Percentiles rank a stretch among this genome's conserved stretches.
These are phyloP conservation scores for Eptatretus burgeri DNA, from an alignment of 2,113 vertebrate genomes.

Conservation along the genomic window DNA sequence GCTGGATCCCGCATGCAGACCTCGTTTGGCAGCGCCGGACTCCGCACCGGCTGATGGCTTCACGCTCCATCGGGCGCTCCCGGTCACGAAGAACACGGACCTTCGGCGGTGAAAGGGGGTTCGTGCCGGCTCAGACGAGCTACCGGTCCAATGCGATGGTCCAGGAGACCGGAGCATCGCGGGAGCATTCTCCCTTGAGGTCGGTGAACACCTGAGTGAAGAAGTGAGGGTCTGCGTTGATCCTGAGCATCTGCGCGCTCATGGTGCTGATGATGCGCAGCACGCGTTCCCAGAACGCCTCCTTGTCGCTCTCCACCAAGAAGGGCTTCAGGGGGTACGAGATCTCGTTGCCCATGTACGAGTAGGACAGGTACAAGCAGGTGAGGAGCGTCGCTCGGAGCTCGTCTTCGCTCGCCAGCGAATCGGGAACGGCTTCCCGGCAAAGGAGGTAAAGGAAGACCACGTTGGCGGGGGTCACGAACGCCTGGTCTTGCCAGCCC, in stretches of 20 bases:
- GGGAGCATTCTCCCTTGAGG: constrained; percentile 48
- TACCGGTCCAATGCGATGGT: background rate
- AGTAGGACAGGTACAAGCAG: constrained; percentile 86
- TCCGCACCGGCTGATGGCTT: background rate
- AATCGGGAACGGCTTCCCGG: constrained; percentile 40
- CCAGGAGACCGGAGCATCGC: background rate
- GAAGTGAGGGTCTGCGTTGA: constrained; percentile 81
- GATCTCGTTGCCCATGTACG: constrained; percentile 95
- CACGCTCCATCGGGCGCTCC: background rate
- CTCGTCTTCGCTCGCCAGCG: constrained; percentile 32
- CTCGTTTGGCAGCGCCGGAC: background rate
- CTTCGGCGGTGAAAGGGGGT: background rate
- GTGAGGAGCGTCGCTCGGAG: constrained; percentile 73
- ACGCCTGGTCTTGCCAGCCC: constrained; percentile 92
- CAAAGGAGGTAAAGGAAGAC: constrained; percentile 89
- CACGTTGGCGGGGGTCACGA: constrained; percentile 75
- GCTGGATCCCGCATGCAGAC: background rate
- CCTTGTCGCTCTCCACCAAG: constrained; percentile 56
- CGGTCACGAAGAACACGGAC: too few species aligned
- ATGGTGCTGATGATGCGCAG: constrained; percentile 57
- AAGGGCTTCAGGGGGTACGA: constrained; percentile 95
- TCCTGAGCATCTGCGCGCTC: constrained; percentile 70
- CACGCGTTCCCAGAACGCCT: constrained; percentile 69
- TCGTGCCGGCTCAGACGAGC: background rate
- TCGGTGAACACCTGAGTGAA: constrained; percentile 94